Base-by-base conservation (phyloP, 2,888 invertebrate species). In the Hypolimnas misippus region DNA sequence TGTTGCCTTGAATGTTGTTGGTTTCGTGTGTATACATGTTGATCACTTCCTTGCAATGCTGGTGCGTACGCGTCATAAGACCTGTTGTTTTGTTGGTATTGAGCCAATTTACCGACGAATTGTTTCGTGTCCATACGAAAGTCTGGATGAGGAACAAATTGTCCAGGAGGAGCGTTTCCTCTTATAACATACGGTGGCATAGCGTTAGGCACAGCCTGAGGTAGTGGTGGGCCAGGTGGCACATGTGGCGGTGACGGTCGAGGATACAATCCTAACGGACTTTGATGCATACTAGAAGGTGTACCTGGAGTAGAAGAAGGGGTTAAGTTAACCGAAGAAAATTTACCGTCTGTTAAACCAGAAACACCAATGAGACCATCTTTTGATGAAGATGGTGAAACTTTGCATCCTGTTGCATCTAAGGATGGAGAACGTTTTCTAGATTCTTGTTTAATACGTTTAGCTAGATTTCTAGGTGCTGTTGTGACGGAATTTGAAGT, bases 231-330 rank as follows among this genome's bases (percentile, higher is more conserved):
- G 63, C 93, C 93, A 17, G 93, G 90, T 1, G 94, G 93, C 4
- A 94, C 94, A 35, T 94, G 95, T 0, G 95, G 95, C 0, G 95
- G 95, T 1, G 95, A 95, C 8, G 95, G 95, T 66, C 95, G 89
- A 10, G 94, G 94, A 77, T 95, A 95, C 67, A 94, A 92, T 31
- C 94, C 93, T 7, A 95, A 81, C 0, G 95, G 94, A 78, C 94
- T 94, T 69, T 93, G 93, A 71, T 95, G 93, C 76, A 93, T 92
- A 68, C 94, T 93, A 3, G 93, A 93, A 1, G 94, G 94, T 16
- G 94, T 94, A 3, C 94, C 93, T 10, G 94, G 94, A 1, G 94
- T 93, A 7, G 94, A 93, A 0, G 94, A 93, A 0, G 94, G 94
- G 1, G 94, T 94, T 52, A 94, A 77, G 74, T 93, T 94, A 66